Percentiles rank a stretch among this genome's conserved stretches.
Conservation (phyloP, 64 coral and sea anemone species). For the Porites australiensis region DNA sequence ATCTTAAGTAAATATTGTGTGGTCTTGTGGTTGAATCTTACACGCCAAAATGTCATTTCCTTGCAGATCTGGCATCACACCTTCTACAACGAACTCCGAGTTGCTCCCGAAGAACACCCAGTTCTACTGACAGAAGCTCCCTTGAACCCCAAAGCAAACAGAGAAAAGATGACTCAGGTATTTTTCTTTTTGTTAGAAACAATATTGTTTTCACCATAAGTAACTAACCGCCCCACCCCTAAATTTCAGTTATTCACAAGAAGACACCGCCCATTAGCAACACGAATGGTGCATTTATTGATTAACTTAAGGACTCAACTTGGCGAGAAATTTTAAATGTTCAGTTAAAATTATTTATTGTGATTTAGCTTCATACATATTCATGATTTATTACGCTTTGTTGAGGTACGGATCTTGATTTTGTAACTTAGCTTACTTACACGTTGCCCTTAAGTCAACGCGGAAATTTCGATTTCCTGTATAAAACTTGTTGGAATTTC, state of each 20-base stretch:
- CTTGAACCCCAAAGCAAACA: conserved; percentile 73
- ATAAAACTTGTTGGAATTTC: no score
- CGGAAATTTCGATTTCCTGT: no score
- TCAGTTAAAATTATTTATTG: no score
- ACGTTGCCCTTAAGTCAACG: no score
- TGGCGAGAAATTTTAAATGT: no score
- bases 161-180: conserved; percentile 83
- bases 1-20: background rate
- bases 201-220: background rate
- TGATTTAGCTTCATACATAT: no score
- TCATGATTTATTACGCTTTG: no score
- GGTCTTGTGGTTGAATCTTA: background rate
- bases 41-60: background rate
- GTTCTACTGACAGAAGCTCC: conserved; percentile 77
- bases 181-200: background rate
- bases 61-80: conserved; percentile 76
- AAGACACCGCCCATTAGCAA: background rate
- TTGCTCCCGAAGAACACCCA: conserved; percentile 73
- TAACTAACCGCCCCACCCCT: conserved; percentile 17
- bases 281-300: background rate
- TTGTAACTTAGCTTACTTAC: no score
- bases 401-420: no score
- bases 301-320: background rate
- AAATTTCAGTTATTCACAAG: no score
- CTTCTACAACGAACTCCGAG: conserved; percentile 82